Base-by-base conservation (phyloP, 1,140 invertebrate species). In the Aphis craccivora region DNA sequence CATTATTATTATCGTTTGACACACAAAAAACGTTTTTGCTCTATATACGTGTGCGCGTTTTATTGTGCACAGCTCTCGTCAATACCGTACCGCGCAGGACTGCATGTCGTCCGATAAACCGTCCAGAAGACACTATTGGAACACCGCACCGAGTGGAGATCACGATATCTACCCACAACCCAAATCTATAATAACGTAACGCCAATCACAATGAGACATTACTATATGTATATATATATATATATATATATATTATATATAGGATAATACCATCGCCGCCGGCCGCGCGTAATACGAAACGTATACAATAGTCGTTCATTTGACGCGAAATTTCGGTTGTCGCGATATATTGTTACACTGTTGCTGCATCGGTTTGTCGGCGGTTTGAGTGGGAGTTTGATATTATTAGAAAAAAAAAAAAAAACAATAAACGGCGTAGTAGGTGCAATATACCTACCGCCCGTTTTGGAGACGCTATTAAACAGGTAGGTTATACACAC, bases 391-490 rank as follows among this genome's bases (percentile, higher is more conserved):
- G 0, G 30, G 60, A 76, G 60, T 76, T 76, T 76, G n/a, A n/a
- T 76, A n/a, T 18, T 76, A 18, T 76, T 76, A 18, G 1, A 18
- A 14, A 18, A n/a, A 76, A 76, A 30, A 67, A 76, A 76, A 76
- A 76, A 60, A 60, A 76, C 60, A 76, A 76, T 76, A 76, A 76
- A 76, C 60, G 60, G 30, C 30, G 30, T 76, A n/a, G 30, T n/a
- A n/a, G 30, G 60, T 76, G 30, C 48, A 51, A 51, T 51, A 51
- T n/a, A 76, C 60, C n/a, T 55, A n/a, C 6, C 51, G 51, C 25
- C 45, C 18, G 48, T 53, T 53, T 25, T 9, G 37, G 90, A 91
- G 51, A 91, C 90, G 90, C 90, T 60, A 53, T 9, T 90, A 55
- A 90, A 76, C 90, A 35, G 90, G 53, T 30, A 91, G 35, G 55